phyloP scores from a whole-genome alignment of 1,140 invertebrate species.

The Bombus balteatus region DNA sequence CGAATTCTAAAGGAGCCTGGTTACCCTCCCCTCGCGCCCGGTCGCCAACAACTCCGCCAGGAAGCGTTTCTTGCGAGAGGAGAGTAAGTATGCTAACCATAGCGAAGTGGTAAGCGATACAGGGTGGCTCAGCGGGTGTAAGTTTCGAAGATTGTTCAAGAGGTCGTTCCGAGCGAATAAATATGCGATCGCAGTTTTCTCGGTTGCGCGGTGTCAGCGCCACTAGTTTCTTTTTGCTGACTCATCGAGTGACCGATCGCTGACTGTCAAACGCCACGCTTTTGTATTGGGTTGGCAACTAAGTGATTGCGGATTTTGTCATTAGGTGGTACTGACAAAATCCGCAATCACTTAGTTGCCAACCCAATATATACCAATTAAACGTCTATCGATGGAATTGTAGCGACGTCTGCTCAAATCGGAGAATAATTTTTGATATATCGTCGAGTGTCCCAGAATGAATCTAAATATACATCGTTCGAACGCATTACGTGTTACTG shows the following conservation, averaged over 20 bases:
- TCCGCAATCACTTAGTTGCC: too few relatives aligned
- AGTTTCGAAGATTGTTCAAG: background rate
- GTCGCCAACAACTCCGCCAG: background rate
- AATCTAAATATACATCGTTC: background rate
- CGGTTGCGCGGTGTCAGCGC: background rate
- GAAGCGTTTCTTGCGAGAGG: too few relatives aligned
- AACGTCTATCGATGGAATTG: background rate
- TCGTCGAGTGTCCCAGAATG: background rate
- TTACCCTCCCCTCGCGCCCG: background rate
- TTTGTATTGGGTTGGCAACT: background rate
- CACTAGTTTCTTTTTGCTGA: background rate
- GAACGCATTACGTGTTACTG: background rate
- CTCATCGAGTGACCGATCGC: background rate
- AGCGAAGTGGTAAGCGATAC: background rate
- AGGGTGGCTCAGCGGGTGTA: background rate
- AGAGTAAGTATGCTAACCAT: background rate
- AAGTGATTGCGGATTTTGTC: too few relatives aligned
- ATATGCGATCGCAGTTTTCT: background rate
- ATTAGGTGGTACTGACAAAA: too few relatives aligned
- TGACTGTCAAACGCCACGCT: background rate
- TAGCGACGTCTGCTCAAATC: background rate
- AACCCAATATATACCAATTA: background rate
- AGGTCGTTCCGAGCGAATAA: background rate
- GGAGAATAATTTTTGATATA: background rate
- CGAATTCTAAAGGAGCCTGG: conserved; percentile 58